Base-by-base conservation (phyloP, 37 sponge, comb jelly and placozoan genomes). In the Tethya wilhelma region DNA sequence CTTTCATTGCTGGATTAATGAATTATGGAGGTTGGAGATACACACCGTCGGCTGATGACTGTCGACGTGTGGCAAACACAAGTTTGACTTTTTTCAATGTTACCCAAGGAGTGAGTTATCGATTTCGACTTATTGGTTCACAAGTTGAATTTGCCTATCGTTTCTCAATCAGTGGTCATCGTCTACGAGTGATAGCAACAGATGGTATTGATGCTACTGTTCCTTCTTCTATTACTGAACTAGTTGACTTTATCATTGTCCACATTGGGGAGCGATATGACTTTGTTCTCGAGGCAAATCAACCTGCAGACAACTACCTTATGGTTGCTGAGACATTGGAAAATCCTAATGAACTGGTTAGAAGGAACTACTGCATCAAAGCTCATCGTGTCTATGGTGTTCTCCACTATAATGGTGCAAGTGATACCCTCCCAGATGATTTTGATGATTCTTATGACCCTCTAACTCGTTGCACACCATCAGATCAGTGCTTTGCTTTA, bases 211-310 rank as follows among this genome's bases (percentile, higher is more conserved):
- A 84, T 19, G 74, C 78, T 3, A 42, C 44, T 0, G n/a, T n/a
- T n/a, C n/a, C n/a, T n/a, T n/a, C n/a, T n/a, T n/a, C n/a, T n/a
- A n/a, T n/a, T n/a, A n/a, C n/a, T n/a, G n/a, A n/a, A n/a, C 75
- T 77, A 17, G 89, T 89, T 20, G 90, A 89, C 58, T 93, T 74
- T 66, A 82, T 93, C 63, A 72, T 93, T 0, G 43, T 93, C 19
- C 89, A 93, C 67, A 77, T 76, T 42, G 93, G 93, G 20, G 93
- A 93, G 44, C 56, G 93, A 8, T 93, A 89, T 56, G 93, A 93
- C 43, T 82, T 93, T 38, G 38, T 89, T 17, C 64, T 93, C 7
- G 53, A 65, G 0, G 69, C 93, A 55, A 19, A 40, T n/a, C 45
- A 43, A 73, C 8, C 32, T 59, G 31, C 31, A 31, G 19, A 9